These are phyloP conservation scores for Rachycentron canadum DNA, from an alignment of 2,797 vertebrate species.

Conservation along the genomic window DNA sequence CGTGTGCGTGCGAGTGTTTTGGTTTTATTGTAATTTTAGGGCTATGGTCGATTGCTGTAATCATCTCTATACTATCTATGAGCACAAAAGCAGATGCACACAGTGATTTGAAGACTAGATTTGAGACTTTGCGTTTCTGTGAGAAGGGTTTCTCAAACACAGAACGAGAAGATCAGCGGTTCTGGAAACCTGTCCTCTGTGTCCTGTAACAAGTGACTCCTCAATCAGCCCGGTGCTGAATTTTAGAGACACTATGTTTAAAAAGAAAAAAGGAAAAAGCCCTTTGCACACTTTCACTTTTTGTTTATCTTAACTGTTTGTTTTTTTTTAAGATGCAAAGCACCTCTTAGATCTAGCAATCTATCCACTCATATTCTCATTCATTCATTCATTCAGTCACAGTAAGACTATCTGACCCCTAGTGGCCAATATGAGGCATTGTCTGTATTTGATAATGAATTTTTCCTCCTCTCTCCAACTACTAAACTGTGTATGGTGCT, in stretches of 20 bases:
- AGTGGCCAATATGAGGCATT: conserved; percentile 13
- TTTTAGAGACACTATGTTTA: conserved; percentile 61
- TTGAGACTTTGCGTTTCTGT: conserved; percentile 42
- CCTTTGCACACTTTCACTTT: conserved; percentile 67
- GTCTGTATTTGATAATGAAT: conserved; percentile 17
- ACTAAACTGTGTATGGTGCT: conserved; percentile 41
- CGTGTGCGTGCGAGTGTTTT: conserved; percentile 40
- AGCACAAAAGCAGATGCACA: conserved; percentile 83
- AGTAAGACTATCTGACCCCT: conserved; percentile 18
- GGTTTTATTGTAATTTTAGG: conserved; percentile 73
- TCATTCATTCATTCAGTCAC: conserved; percentile 13
- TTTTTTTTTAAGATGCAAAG: conserved; percentile 53
- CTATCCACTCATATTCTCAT: conserved; percentile 4
- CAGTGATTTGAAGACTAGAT: conserved; percentile 53
- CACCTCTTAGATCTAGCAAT: conserved; percentile 29
- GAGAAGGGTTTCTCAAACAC: conserved; percentile 67
- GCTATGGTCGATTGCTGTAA: conserved; percentile 78
- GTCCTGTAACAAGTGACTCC: conserved; percentile 61
- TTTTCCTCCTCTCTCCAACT: conserved; percentile 13
- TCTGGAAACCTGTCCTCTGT: conserved; percentile 74
- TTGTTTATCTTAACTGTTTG: conserved; percentile 48
- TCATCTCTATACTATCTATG: conserved; percentile 78
- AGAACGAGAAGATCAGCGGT: conserved; percentile 64
- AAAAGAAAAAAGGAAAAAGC: neutral
- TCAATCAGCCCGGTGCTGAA: conserved; percentile 71